phyloP scores from a whole-genome alignment of 2,113 vertebrate genomes.

The Limanda limanda region DNA sequence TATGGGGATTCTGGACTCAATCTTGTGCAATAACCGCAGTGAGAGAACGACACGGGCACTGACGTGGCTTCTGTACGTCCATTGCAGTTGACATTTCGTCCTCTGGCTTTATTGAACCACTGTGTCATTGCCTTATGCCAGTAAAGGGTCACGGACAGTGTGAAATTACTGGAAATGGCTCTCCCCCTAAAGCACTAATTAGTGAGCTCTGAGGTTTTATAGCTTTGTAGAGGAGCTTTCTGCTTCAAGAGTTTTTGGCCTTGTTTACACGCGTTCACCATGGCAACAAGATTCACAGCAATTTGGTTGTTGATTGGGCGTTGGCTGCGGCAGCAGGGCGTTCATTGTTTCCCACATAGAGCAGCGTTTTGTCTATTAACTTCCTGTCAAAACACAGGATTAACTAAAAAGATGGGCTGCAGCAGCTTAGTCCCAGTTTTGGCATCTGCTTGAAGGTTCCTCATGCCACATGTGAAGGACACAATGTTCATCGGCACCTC shows the following conservation, averaged over 20 bases:
- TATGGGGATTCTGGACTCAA: constrained; percentile 6
- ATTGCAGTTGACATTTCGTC: constrained; percentile 66
- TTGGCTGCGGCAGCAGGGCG: constrained; percentile 36
- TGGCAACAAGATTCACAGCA: constrained; percentile 59
- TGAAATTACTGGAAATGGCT: constrained; percentile 79
- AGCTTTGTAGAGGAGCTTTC: constrained; percentile 69
- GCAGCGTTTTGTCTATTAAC: constrained; percentile 31
- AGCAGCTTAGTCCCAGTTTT: constrained; percentile 27
- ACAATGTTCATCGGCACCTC: not conserved
- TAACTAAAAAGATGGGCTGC: constrained; percentile 34
- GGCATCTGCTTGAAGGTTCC: constrained; percentile 21
- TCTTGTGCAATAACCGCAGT: not conserved
- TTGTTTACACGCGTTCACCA: constrained; percentile 66
- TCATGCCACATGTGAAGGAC: constrained; percentile 22
- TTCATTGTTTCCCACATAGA: constrained; percentile 37
- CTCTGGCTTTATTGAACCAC: constrained; percentile 72
- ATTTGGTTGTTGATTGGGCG: constrained; percentile 53
- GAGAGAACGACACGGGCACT: not conserved
- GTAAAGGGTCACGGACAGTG: constrained; percentile 72
- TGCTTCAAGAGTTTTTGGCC: constrained; percentile 40
- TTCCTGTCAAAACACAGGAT: constrained; percentile 28
- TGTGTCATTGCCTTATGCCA: constrained; percentile 71
- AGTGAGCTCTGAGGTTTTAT: constrained; percentile 70
- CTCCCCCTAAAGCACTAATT: constrained; percentile 75
- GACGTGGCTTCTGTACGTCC: constrained; percentile 37